Evolutionary conservation across 2,113 vertebrate species (phyloP), one percentile per base, ranked within the genome.

Genomic region (Dasyurus viverrinus): DNA sequence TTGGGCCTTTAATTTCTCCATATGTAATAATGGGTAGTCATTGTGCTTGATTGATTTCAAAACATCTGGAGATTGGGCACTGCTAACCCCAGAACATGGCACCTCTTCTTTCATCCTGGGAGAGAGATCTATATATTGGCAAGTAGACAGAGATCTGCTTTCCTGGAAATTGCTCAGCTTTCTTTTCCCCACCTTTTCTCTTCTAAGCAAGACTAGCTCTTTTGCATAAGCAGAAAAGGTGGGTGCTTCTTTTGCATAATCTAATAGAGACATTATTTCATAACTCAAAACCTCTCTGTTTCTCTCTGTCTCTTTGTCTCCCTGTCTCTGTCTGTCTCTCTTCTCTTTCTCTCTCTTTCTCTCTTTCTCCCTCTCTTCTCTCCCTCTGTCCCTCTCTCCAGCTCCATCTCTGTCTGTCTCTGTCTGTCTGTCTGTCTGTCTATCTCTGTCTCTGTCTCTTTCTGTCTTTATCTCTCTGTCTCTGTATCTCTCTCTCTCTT

Each of bases 1-100:
- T 48, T 91, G 6, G 60, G 48, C 50, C 57, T 94, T 94, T 30
- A 89, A 19, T 92, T 95, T 96, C 84, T 30, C 53, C 11, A 96
- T 90, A 91, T 94, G 4, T 0, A 46, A 46, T 57, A 3, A 89
- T 93, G 30, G 36, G n/a, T 53, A 68, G 14, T 54, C 76, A 1
- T 22, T 91, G 8, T 89, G 25, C 48, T 68, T 7, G 1, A 1
- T 12, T 47, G 8, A 84, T 84, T 84, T 84, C 16, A 84, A 84
- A 46, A 46, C 23, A 50, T 50, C 46, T 91, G 25, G 47, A 89
- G 46, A 53, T 10, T 12, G 3, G 12, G 42, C 76, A 16, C 26
- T 91, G 90, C 94, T 93, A 95, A 25, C 57, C n/a, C 16, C 26
- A 27, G 16, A 68, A 90, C 94, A 7, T 9, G 54, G 9, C 55